Base-by-base conservation (phyloP, 64 coral and sea anemone species). In the Stylophora pistillata region DNA sequence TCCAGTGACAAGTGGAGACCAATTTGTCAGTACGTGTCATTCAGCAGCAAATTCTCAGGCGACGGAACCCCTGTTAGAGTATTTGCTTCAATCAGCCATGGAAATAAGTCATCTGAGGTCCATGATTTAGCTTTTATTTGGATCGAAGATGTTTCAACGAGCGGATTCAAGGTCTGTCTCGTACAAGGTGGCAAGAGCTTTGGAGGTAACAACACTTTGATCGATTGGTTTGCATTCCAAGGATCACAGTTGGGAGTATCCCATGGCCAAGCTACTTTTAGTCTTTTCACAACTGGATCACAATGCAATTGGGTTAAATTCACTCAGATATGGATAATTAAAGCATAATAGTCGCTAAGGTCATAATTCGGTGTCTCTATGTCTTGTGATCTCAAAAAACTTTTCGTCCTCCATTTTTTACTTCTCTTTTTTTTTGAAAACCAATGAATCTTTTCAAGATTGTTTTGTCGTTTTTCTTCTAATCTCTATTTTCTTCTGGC, bases 161-260 rank as follows among this genome's bases (percentile, higher is more conserved):
- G 9, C 23, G 55, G 77, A 16, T 79, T 79, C 56, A 79, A 31
- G 56, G 56, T 26, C 53, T 79, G 77, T 60, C 13, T 79, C 60
- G 77, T 60, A 29, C 29, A 13, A 60, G 54, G 77, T 1, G 56
- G 56, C 10, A 55, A 60, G 12, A 56, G 25, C 4, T 79, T 15
- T 10, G n/a, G 15, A 6, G 26, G n/a, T 15, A 79, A 79, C 77
- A 59, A 0, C 77, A 79, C 77, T 14, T 4, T 47, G 37, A 60
- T 79, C 25, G 77, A 79, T 60, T 79, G 77, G 77, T 59, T 79
- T 20, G 77, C 77, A 17, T 79, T 79, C 28, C 77, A 79, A 29
- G 77, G 77, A 9, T 30, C 15, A 0, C 77, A 79, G 15, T 30
- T 26, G 5, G 77, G 77, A 29, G 77, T 79, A 5, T 4, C 57